A percentile compares a stretch with the other conserved stretches of the same genome.
Evolutionary conservation across 2,113 vertebrate species (phyloP).

Genomic region (Riparia riparia): DNA sequence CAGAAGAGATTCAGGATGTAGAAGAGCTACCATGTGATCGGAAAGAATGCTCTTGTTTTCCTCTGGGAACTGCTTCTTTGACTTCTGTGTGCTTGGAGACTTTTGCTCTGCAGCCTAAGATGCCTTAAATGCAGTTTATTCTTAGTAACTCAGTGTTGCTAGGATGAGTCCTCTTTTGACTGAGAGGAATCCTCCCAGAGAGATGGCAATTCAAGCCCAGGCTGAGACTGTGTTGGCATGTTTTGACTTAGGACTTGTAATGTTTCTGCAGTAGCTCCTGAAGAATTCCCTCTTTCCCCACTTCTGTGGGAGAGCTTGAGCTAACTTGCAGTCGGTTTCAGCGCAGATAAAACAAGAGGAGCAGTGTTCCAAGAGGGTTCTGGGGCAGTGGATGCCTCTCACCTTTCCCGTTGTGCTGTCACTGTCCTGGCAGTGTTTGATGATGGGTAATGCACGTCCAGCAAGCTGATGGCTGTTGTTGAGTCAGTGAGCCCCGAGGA

Average conservation of each 20-base stretch:
- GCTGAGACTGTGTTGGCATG: background rate
- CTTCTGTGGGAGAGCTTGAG: background rate
- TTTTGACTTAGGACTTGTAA: background rate
- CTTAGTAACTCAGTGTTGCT: background rate
- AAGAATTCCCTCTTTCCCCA: background rate
- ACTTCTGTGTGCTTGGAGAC: background rate
- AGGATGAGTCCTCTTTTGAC: background rate
- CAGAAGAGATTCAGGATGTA: background rate
- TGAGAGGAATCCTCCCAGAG: background rate
- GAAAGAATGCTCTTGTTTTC: background rate
- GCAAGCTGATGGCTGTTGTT: background rate
- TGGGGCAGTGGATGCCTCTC: background rate
- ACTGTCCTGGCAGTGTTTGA: background rate
- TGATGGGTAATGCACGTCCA: fast-evolving
- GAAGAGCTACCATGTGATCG: background rate
- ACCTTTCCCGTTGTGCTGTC: background rate
- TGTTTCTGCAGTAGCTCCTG: background rate
- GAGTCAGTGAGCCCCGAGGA: background rate
- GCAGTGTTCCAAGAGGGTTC: background rate
- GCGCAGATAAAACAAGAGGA: background rate
- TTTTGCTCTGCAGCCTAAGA: background rate
- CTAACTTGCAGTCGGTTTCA: fast-evolving
- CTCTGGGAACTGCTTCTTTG: background rate
- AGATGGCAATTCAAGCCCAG: background rate
- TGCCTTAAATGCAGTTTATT: background rate